Percentiles rank a stretch among this genome's conserved stretches.
phyloP scores from a whole-genome alignment of 2,888 invertebrate genomes.

The Drosophila algonquin region DNA sequence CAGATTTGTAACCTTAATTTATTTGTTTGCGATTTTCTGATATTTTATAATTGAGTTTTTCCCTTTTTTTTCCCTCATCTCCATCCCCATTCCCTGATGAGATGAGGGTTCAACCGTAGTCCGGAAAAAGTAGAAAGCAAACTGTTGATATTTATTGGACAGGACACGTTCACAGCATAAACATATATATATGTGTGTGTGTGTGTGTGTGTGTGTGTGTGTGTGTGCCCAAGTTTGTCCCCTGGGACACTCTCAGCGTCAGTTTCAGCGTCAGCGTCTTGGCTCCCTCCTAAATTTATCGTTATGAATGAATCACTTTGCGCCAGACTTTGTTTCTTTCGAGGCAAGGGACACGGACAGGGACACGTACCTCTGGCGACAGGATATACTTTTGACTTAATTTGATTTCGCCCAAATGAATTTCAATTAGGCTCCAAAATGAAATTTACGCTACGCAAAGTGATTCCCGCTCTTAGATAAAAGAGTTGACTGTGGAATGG shows the following conservation, averaged over 20 bases:
- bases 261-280: slow-evolving; percentile 51
- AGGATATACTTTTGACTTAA: slow-evolving; percentile 76
- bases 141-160: slow-evolving; percentile 46
- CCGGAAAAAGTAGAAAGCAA: slow-evolving; percentile 20
- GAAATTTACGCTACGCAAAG: slow-evolving; percentile 64
- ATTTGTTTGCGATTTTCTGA: slow-evolving; percentile 77
- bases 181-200: slow-evolving; percentile 66
- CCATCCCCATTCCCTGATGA: slow-evolving; percentile 36
- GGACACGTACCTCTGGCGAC: slow-evolving; percentile 61
- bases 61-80: slow-evolving; percentile 1
- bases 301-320: slow-evolving; percentile 76
- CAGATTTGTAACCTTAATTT: slow-evolving; percentile 75
- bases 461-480: slow-evolving; percentile 38
- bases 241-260: slow-evolving; percentile 46
- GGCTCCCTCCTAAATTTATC: slow-evolving; percentile 66
- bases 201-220: slow-evolving; percentile 26
- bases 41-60: slow-evolving; percentile 76
- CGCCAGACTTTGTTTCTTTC: slow-evolving; percentile 39
- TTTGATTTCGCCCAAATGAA: slow-evolving; percentile 78
- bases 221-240: slow-evolving; percentile 59
- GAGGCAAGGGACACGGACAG: slow-evolving; percentile 8
- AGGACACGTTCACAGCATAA: slow-evolving; percentile 62
- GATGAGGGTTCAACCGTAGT: slow-evolving; percentile 29
- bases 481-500: slow-evolving; percentile 19
- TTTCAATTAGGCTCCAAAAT: slow-evolving; percentile 75